Base-by-base conservation (phyloP, 2,797 vertebrate genomes). In the Gorsachius magnificus region DNA sequence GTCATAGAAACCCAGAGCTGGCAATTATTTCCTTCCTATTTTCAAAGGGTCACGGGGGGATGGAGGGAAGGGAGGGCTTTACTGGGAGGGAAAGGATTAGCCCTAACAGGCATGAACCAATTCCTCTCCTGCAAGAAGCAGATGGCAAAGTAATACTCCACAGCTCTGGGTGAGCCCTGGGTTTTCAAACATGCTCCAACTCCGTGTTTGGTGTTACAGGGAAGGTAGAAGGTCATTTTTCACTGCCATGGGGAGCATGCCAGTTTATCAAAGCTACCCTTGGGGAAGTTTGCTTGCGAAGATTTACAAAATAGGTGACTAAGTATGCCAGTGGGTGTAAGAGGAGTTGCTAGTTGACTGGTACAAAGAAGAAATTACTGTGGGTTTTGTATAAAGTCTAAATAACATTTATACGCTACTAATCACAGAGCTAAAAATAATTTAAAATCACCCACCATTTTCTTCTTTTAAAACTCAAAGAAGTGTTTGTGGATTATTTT, bases 341-440 rank as follows among this genome's bases (percentile, higher is more conserved):
- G 64, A 84, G 35, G 65, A 69, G 72, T 66, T 83, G 36, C 29
- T 72, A 21, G 57, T 43, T 96, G 80, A 76, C 83, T 72, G 20
- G 36, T 82, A 75, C 21, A 61, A 92, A 93, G 71, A 83, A 83
- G 45, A 94, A 96, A 93, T 83, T 64, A 89, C 64, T 70, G 43
- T 63, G 41, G 4, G 70, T 90, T 88, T 75, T 75, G 43, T 81
- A 45, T 60, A 35, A 96, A 82, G 64, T 51, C 36, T 92, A 83
- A 93, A 87, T 87, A 92, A 76, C 64, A 78, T 87, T 80, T 87
- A 87, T 36, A 84, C 6, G 6, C 5, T 64, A 82, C 24, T 78
- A 64, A 80, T 85, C 68, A 81, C 58, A 71, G 29, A 91, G 22
- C 48, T 94, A 93, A 96, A 96, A 94, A 90, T 95, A 92, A 75